Conservation (phyloP, 92 coral and sea anemone species). For the Zoanthus solanderi region DNA sequence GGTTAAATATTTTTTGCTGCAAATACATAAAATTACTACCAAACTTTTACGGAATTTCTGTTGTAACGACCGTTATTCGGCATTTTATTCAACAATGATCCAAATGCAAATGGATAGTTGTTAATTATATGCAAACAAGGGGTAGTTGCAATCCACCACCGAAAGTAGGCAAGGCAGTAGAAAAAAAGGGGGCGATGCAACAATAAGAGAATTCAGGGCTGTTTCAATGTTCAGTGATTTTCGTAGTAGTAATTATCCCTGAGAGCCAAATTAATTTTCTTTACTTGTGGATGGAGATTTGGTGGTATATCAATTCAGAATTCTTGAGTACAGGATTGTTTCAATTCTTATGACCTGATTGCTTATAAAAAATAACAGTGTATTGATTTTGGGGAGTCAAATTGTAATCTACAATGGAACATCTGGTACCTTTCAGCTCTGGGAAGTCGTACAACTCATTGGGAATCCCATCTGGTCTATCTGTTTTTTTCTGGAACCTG, state of each 20-base stretch:
- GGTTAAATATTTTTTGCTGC: slow-evolving; percentile 3
- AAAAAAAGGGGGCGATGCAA: slow-evolving; percentile 2
- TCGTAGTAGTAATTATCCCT: background rate
- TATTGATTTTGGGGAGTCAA: background rate
- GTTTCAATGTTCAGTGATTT: slow-evolving; percentile 3
- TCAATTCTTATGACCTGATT: slow-evolving; percentile 3
- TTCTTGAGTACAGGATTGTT: slow-evolving; percentile 1
- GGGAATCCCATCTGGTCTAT: slow-evolving; percentile 62
- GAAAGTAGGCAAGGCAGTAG: slow-evolving; percentile 7
- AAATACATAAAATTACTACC: slow-evolving; percentile 2
- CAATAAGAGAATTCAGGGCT: slow-evolving; percentile 4
- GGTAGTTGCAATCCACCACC: slow-evolving; percentile 1
- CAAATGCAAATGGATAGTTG: background rate
- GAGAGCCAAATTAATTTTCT: slow-evolving; percentile 6
- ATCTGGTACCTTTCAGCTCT: slow-evolving; percentile 32
- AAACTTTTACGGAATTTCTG: slow-evolving; percentile 3
- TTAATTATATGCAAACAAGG: slow-evolving; percentile 2
- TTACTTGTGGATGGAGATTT: slow-evolving; percentile 1
- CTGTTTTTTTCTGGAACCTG: slow-evolving; percentile 55
- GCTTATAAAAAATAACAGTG: slow-evolving; percentile 6
- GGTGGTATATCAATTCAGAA: slow-evolving; percentile 4
- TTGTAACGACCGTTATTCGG: slow-evolving; percentile 5
- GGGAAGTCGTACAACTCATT: slow-evolving; percentile 56
- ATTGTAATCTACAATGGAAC: slow-evolving; percentile 9
- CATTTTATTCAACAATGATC: slow-evolving; percentile 6